Evolutionary conservation across 1,140 invertebrate species (phyloP), one percentile per base, ranked within the genome.

Genomic region (Monochamus saltuarius): DNA sequence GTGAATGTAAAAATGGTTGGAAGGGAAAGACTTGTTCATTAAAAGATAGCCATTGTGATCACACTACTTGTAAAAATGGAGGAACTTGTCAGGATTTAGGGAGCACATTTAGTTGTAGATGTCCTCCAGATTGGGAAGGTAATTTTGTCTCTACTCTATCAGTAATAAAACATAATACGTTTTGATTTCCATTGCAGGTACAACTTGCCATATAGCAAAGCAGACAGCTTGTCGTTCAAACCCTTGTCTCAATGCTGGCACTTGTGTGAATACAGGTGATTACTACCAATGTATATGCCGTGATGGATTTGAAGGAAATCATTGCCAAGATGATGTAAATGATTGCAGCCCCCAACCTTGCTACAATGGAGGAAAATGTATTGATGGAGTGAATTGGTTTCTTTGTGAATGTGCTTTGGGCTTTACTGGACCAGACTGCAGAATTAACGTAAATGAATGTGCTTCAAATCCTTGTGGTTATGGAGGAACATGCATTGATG

Each of bases 371-470:
- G 89, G 86, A 4, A 87, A 86, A 61, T 91, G 87, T 72, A 84
- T 90, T 6, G 90, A 92, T 69, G 90, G 89, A 0, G 84, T 87
- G 54, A 92, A 89, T 76, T 91, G 84, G 89, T 92, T 84, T 74
- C 79, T 79, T 46, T 89, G 83, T 73, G 83, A 91, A 66, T 95
- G 92, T 75, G 84, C 88, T 8, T 67, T 83, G 64, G 83, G 92
- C 64, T 88, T 94, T 81, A 85, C 82, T 45, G 89, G 88, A 0
- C 81, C 83, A 1, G 84, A 83, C 36, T 92, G 90, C 69, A 80
- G 87, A 47, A 84, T 88, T 72, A 90, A 91, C 69, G 82, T 89
- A n/a, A 88, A 91, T 71, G 88, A 89, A 67, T 92, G 87, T 75
- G 86, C 86, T 58, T 82, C 84, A 9, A 85, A 87, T 62, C 94